Base-by-base conservation (phyloP, 64 coral and sea anemone species). In the Pachyseris speciosa region DNA sequence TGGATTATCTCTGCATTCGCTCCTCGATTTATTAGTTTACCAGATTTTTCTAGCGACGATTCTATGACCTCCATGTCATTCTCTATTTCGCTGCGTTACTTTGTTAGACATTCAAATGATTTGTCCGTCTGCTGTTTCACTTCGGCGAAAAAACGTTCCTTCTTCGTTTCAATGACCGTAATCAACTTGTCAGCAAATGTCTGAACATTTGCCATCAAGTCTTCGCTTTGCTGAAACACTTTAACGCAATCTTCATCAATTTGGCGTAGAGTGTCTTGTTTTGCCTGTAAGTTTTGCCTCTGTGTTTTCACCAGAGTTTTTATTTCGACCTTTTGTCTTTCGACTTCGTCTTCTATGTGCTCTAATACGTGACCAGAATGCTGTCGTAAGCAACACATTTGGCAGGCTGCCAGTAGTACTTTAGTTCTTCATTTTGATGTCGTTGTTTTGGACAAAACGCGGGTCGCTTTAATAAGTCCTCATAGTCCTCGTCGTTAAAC, bases 391-490 rank as follows among this genome's bases (percentile, higher is more conserved):
- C 36, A 17, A 65, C 84, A 86, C 9, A 45, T 86, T 25, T 86
- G 63, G 65, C 84, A 86, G 2, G 51, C 49, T 13, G 63, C 57
- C 64, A 25, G 27, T 48, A n/a, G n/a, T n/a, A n/a, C n/a, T n/a
- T n/a, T n/a, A n/a, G n/a, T n/a, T n/a, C n/a, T n/a, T n/a, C n/a
- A n/a, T n/a, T n/a, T n/a, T n/a, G n/a, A n/a, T n/a, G n/a, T n/a
- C n/a, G n/a, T n/a, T n/a, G n/a, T n/a, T n/a, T n/a, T n/a, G n/a
- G n/a, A n/a, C n/a, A n/a, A n/a, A n/a, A n/a, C n/a, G n/a, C n/a
- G n/a, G n/a, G 80, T 65, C 69, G 80, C 28, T 89, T 60, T n/a
- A n/a, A 69, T 88, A 94, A 47, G 71, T 94, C 92, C 57, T 65
- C 39, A 5, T 88, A 50, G 42, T 94, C 85, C 16, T 72, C 72